These are phyloP conservation scores for Paramisgurnus dabryanus DNA, from an alignment of 2,113 vertebrate genomes.

Conservation along the genomic window DNA sequence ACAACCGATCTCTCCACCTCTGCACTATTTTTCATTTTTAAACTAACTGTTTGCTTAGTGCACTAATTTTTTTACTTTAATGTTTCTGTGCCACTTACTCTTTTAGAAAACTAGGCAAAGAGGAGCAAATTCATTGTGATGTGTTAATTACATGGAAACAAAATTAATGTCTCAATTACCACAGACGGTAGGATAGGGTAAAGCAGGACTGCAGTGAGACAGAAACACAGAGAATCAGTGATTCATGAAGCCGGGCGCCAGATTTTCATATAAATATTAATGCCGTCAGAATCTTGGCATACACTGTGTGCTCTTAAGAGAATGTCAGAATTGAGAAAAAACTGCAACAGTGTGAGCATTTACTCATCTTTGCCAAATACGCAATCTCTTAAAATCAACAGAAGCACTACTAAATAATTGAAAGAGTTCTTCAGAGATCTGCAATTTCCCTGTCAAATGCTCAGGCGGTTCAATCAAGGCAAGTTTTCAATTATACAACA, in stretches of 20 bases:
- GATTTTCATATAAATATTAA: slow-evolving; percentile 35
- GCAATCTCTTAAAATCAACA: slow-evolving; percentile 19
- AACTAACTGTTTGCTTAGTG: background rate
- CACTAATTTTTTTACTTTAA: background rate
- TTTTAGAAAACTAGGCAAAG: background rate
- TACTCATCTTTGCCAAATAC: slow-evolving; percentile 25
- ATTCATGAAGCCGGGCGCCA: background rate
- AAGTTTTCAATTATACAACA: background rate
- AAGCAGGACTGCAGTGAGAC: slow-evolving; percentile 4
- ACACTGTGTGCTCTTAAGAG: background rate
- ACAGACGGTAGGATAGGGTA: background rate
- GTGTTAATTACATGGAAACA: slow-evolving; percentile 24
- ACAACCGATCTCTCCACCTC: background rate
- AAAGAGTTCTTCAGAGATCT: background rate
- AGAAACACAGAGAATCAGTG: background rate
- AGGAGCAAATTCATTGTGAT: background rate
- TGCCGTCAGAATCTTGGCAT: slow-evolving; percentile 27
- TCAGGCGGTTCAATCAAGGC: slow-evolving; percentile 13
- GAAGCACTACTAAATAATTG: slow-evolving; percentile 23
- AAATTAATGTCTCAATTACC: slow-evolving; percentile 32
- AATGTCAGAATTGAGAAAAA: background rate
- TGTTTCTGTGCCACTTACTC: background rate
- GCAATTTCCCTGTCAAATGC: background rate
- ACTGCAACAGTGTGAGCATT: slow-evolving; percentile 2
- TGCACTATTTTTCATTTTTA: background rate